phyloP scores from a whole-genome alignment of 2,888 invertebrate genomes.

The Cataglyphis rosenhaueri region DNA sequence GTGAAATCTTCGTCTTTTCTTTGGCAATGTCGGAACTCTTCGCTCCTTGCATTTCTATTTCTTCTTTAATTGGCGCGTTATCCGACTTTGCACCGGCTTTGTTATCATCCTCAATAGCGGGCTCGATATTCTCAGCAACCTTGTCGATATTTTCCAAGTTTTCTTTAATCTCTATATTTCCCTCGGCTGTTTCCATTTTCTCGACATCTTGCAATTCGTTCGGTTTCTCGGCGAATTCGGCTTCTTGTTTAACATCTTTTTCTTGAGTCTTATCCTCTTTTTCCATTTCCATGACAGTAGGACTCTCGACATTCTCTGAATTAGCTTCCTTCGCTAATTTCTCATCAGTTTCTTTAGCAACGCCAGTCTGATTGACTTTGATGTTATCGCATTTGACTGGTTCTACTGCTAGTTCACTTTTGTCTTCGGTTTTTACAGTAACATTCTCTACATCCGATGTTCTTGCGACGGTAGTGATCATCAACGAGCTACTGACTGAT shows the following conservation, averaged over 20 bases:
- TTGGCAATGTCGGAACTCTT: constrained; percentile 59
- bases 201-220: constrained; percentile 49
- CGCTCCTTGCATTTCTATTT: constrained; percentile 67
- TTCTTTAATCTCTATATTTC: constrained; percentile 51
- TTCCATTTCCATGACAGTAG: constrained; percentile 44
- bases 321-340: constrained; percentile 70
- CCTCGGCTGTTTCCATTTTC: constrained; percentile 57
- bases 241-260: constrained; percentile 69
- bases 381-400: constrained; percentile 84
- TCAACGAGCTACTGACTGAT: constrained; percentile 78
- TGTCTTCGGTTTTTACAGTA: constrained; percentile 75
- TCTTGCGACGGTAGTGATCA: constrained; percentile 81
- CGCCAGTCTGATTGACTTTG: constrained; percentile 69
- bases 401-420: constrained; percentile 75
- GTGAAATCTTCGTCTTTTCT: constrained; percentile 67
- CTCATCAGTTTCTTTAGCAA: constrained; percentile 62
- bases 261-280: constrained; percentile 71
- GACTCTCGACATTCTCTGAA: constrained; percentile 58
- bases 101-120: constrained; percentile 60
- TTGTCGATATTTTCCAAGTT: constrained; percentile 59
- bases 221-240: constrained; percentile 53
- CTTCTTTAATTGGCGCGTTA: constrained; percentile 59
- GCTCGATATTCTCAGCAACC: constrained; percentile 60
- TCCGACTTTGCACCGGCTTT: constrained; percentile 62
- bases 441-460: constrained; percentile 77